Evolutionary conservation across 1,140 invertebrate genomes (phyloP).

Genomic region (Adoxophyes honmai): DNA sequence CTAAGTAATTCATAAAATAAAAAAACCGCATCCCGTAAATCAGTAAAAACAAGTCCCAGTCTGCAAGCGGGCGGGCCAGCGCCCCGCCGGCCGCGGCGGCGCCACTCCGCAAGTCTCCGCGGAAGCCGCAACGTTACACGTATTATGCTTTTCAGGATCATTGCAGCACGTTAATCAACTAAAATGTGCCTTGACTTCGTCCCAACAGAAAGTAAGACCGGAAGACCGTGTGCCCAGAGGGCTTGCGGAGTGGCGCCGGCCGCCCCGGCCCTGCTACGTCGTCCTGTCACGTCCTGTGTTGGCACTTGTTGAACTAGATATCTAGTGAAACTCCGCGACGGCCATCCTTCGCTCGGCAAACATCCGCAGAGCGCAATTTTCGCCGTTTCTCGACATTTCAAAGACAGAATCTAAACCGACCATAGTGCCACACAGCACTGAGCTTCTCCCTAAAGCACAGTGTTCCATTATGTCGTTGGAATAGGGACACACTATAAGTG

Average conservation of each 20-base stretch:
- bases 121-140: no score
- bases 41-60: conserved; percentile 30
- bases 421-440: conserved; percentile 14
- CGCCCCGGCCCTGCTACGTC: not conserved
- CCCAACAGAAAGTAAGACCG: no score
- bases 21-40: conserved; percentile 23
- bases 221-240: no score
- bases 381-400: conserved; percentile 11
- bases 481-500: no score
- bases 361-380: conserved; percentile 4
- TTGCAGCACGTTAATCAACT: no score
- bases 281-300: conserved; percentile 2
- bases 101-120: no score
- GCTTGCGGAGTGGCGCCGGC: no score
- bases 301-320: conserved; percentile 2
- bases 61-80: conserved; percentile 8
- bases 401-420: conserved; percentile 14
- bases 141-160: no score
- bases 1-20: conserved; percentile 23
- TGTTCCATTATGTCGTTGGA: not conserved
- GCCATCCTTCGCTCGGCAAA: not conserved
- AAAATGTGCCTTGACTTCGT: no score
- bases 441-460: conserved; percentile 14
- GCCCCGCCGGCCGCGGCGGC: no score
- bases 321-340: conserved; percentile 9